Evolutionary conservation across 1,140 invertebrate genomes (phyloP), one percentile per base, ranked within the genome.

Genomic region (Lycorma delicatula): DNA sequence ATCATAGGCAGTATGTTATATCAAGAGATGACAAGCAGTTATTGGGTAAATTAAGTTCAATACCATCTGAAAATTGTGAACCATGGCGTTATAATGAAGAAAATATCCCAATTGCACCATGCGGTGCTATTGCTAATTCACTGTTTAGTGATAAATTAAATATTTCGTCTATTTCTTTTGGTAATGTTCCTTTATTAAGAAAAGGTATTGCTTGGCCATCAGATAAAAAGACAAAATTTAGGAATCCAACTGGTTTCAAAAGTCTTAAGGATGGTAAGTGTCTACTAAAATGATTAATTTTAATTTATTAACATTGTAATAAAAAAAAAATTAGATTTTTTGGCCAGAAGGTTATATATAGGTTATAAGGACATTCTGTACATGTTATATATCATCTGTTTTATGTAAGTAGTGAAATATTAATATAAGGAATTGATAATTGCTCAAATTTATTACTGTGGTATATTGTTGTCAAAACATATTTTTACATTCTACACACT

Each of bases 91-190:
- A 62, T 1, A 67, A 76, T 41, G 74, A 70, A 13, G 68, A 63
- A 2, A 66, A 65, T 36, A 62, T 67, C 55, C 81, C 85, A 0
- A 85, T 93, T 64, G 93, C 91, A n/a, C 97, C 97, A 0, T 99
- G 97, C 78, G 97, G 97, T 18, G 95, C 96, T 6, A 98, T 99
- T 61, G 97, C 97, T 1, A 99, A 99, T 78, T 98, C 94, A 11
- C 72, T 98, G 20, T 99, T 98, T 67, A 98, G 89, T 77, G 96
- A 93, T 88, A 77, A 75, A 56, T 70, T 70, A 7, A 64, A 26
- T 27, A 11, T 53, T 20, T 52, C 9, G 3, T 28, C 44, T 23
- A 28, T 46, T 16, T 56, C 2, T 38, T 38, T 50, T 41, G n/a
- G n/a, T n/a, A n/a, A n/a, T n/a, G 85, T 93, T 2, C 79, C 79